Evolutionary conservation across 2,888 invertebrate genomes (phyloP).

Genomic region (Cryptocephalus primarius): DNA sequence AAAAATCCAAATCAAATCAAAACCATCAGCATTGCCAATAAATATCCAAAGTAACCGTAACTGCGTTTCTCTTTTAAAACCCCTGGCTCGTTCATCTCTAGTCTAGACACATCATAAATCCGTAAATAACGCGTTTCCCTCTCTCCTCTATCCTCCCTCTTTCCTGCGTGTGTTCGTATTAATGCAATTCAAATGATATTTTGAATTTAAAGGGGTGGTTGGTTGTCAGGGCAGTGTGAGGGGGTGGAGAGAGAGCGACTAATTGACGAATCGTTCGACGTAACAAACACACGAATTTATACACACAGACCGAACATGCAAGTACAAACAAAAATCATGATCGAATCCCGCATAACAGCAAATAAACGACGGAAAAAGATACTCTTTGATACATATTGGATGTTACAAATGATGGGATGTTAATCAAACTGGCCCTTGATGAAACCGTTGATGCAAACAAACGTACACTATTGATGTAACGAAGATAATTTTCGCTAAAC

Average conservation of each 20-base stretch:
- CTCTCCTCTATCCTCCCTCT: conserved; percentile 2
- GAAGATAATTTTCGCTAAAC: too few species aligned
- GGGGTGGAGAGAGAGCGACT: conserved; percentile 13
- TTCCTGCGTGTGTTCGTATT: conserved; percentile 13
- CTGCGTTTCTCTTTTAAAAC: too few species aligned
- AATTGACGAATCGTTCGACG: conserved; percentile 19
- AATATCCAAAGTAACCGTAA: too few species aligned
- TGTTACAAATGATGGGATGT: conserved; percentile 4
- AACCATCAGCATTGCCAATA: too few species aligned
- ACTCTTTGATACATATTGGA: conserved; percentile 13
- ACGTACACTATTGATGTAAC: too few species aligned
- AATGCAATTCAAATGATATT: conserved; percentile 17
- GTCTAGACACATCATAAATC: conserved; percentile 4
- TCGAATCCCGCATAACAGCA: conserved; percentile 5
- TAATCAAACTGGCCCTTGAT: too few species aligned
- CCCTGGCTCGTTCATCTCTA: too few species aligned
- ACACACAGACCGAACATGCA: conserved; percentile 8
- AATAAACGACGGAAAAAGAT: conserved; percentile 11
- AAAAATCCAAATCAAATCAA: too few species aligned
- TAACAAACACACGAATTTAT: conserved; percentile 4
- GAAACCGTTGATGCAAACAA: too few species aligned
- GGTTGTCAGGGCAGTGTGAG: conserved; percentile 13
- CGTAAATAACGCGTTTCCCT: too few species aligned
- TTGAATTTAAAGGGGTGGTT: conserved; percentile 15
- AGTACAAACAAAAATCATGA: conserved; percentile 18